Evolutionary conservation across 1,140 invertebrate genomes (phyloP), one percentile per base, ranked within the genome.

Genomic region (Drosophila orena): DNA sequence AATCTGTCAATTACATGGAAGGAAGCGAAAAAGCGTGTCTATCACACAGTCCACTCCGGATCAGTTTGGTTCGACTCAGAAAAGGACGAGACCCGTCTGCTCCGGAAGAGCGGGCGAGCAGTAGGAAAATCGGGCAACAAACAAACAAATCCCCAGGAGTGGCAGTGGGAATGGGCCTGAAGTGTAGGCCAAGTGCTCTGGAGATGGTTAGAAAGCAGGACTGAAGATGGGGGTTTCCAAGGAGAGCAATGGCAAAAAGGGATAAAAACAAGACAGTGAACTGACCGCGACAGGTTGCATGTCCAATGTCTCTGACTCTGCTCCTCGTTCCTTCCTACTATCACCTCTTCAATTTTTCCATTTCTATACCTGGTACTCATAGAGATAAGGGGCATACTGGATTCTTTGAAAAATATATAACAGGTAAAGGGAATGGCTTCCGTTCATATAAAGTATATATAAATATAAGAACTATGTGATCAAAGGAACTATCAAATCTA

Each of bases 21-120:
- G 81, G 73, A 77, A 86, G 81, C 81, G 77, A 78, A 85, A 85
- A 86, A 85, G 83, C 81, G 73, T 85, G 81, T 86, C 81, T 65
- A 68, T 78, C 81, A 78, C 74, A 76, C 56, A 37, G 70, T 50
- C 50, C 54, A 64, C 37, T 58, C 24, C 34, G 22, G 37, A n/a
- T 64, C 59, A 35, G 70, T 27, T 61, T 12, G 27, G 57, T 30
- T 30, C 30, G 37, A 66, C 38, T 43, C 44, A 42, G 58, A 42
- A 20, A 46, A 42, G 27, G 58, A 42, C 30, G 50, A 42, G 27
- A 50, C 20, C 37, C 27, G 44, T 68, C 47, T 54, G 54, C 4
- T 42, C 14, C n/a, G 10, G 20, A 40, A 56, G 66, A 27, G 64
- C n/a, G 34, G 35, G 4, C 17, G 30, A 40, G 65, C 15, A 40